Evolutionary conservation across 2,888 invertebrate species (phyloP), one percentile per base, ranked within the genome.

Genomic region (Xylota sylvarum): DNA sequence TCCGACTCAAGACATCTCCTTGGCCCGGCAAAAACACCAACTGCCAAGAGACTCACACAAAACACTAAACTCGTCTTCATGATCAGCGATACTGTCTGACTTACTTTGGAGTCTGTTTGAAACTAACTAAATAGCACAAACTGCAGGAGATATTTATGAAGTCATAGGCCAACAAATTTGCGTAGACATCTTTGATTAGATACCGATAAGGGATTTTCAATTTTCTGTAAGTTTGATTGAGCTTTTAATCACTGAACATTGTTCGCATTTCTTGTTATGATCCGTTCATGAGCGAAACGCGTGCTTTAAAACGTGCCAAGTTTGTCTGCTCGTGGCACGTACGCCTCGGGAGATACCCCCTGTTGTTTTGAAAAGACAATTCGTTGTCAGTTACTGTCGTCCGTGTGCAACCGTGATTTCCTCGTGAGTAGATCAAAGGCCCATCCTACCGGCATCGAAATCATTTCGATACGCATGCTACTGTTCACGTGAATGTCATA

Each of bases 1-100:
- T 91, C 91, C 10, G 88, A 73, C n/a, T 86, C 87, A 4, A 82
- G 88, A 3, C 83, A 74, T 70, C 91, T 91, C 52, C 89, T 88
- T 7, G 91, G 91, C 64, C 90, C 64, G 0, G 69, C 62, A 5
- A 58, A 10, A 12, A 55, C 52, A 10, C 30, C 65, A 12, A 48
- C 55, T 4, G 37, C 23, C 19, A 35, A 12, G 1, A 80, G 27
- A 30, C 10, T 27, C 17, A 69, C 35, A 35, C 64, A 6, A 7
- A 74, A 1, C 30, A 64, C 32, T 1, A 40, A 50, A 58, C 27
- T 37, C 30, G 10, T 64, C n/a, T 10, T 70, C 73, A 78, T 73
- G 7, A 9, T 56, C 23, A 69, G 0, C 30, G 43, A 52, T 3
- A 23, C 46, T 40, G 52, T 46, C 19, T 30, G 12, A 52, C 27